These are phyloP conservation scores for Ranitomeya imitator DNA, from an alignment of 2,113 vertebrate genomes.

Conservation along the genomic window DNA sequence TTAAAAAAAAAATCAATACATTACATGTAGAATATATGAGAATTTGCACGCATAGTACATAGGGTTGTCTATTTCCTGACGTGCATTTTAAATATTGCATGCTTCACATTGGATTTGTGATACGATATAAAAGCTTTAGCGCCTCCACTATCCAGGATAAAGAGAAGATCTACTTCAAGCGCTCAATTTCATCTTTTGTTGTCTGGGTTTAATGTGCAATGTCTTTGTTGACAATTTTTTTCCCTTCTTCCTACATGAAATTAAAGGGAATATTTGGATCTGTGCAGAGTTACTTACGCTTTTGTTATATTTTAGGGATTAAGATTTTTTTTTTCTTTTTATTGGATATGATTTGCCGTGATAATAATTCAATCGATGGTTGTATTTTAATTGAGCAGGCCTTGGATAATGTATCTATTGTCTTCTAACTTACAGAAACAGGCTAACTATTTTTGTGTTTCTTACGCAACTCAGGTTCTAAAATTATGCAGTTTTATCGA, in stretches of 20 bases:
- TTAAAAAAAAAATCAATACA: background rate
- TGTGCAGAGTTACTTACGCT: background rate
- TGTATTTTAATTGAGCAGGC: background rate
- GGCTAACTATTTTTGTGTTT: background rate
- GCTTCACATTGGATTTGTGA: background rate
- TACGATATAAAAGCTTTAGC: background rate
- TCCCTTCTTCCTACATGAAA: background rate
- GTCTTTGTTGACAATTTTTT: slow-evolving; percentile 26
- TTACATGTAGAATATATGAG: background rate
- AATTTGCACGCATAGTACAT: background rate
- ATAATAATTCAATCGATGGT: background rate
- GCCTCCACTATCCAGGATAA: background rate
- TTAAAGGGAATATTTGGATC: background rate
- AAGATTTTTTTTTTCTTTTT: background rate
- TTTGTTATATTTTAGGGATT: background rate
- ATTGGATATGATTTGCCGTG: background rate
- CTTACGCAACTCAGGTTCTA: background rate
- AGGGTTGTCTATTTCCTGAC: background rate
- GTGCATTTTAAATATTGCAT: background rate
- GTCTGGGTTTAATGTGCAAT: background rate
- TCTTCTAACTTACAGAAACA: background rate
- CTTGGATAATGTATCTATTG: background rate
- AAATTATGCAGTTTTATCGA: background rate
- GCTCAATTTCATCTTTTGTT: slow-evolving; percentile 1
- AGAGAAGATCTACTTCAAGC: background rate